Conservation (phyloP, 2,797 vertebrate genomes). For the Peromyscus melanophrys region DNA sequence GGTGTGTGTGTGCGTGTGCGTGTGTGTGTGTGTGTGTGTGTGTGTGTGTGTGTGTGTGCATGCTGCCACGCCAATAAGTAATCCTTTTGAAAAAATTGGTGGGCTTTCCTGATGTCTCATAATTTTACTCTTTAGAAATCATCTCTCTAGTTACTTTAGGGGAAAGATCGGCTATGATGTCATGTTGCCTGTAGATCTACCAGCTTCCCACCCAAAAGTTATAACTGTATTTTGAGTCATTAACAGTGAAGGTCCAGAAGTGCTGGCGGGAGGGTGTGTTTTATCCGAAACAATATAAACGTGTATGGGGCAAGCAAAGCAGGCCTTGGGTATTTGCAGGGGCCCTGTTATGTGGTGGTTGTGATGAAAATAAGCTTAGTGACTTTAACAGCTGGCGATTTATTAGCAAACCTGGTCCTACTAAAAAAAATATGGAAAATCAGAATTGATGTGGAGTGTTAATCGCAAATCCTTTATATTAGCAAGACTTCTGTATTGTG, state of each 20-base stretch:
- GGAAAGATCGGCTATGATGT: constrained; percentile 72
- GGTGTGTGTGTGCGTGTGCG: too few relatives aligned
- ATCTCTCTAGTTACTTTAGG: constrained; percentile 71
- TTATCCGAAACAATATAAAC: constrained; percentile 82
- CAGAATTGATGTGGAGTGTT: constrained; percentile 82
- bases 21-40: too few relatives aligned
- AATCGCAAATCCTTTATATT: constrained; percentile 85
- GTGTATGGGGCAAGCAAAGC: constrained; percentile 78
- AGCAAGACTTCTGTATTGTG: constrained; percentile 82
- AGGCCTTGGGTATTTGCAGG: constrained; percentile 82
- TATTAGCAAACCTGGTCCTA: constrained; percentile 85
- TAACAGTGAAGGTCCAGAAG: constrained; percentile 76
- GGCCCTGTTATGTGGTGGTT: constrained; percentile 78
- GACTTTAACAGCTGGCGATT: constrained; percentile 87
- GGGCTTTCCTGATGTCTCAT: constrained; percentile 75
- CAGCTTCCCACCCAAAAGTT: constrained; percentile 70
- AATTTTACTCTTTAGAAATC: constrained; percentile 77
- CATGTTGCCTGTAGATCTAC: constrained; percentile 58
- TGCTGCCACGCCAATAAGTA: constrained; percentile 71
- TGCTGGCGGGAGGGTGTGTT: background rate
- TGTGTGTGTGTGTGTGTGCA: background rate
- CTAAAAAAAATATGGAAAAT: constrained; percentile 86
- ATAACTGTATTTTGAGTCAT: constrained; percentile 76
- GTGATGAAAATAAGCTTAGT: constrained; percentile 87
- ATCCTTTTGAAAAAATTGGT: constrained; percentile 72